Evolutionary conservation across 2,888 invertebrate species (phyloP).

Genomic region (Trissonchulus sp.): DNA sequence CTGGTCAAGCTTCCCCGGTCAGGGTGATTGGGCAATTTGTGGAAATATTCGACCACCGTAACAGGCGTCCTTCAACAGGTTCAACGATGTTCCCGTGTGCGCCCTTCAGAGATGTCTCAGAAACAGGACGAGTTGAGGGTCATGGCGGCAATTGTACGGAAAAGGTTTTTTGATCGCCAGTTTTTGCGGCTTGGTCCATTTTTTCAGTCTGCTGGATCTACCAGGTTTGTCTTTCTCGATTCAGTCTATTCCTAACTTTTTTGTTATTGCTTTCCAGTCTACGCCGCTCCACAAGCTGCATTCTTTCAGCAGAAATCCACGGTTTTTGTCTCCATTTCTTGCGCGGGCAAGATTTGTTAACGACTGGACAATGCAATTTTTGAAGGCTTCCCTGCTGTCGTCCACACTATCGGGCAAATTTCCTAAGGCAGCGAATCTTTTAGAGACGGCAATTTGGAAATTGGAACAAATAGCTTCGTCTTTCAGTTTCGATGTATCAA

Average conservation of each 20-base stretch:
- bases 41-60: not conserved
- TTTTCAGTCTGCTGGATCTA: not conserved
- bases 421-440: not conserved
- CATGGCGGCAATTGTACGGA: constrained; percentile 1
- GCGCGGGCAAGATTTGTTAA: not conserved
- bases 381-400: not conserved
- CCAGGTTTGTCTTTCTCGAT: not conserved
- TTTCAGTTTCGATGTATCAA: not conserved
- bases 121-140: not conserved
- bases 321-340: not conserved
- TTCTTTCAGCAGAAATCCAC: not conserved
- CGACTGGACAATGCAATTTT: not conserved
- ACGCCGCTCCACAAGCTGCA: not conserved
- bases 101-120: not conserved
- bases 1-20: not conserved
- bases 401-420: not conserved
- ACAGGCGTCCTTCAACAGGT: not conserved
- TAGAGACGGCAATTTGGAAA: not conserved
- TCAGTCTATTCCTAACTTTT: not conserved
- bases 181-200: not conserved
- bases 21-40: not conserved
- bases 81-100: not conserved
- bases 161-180: not conserved
- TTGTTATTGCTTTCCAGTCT: not conserved
- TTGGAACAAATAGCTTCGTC: not conserved